Evolutionary conservation across 1,140 invertebrate species (phyloP).

Genomic region (Phthorimaea operculella): DNA sequence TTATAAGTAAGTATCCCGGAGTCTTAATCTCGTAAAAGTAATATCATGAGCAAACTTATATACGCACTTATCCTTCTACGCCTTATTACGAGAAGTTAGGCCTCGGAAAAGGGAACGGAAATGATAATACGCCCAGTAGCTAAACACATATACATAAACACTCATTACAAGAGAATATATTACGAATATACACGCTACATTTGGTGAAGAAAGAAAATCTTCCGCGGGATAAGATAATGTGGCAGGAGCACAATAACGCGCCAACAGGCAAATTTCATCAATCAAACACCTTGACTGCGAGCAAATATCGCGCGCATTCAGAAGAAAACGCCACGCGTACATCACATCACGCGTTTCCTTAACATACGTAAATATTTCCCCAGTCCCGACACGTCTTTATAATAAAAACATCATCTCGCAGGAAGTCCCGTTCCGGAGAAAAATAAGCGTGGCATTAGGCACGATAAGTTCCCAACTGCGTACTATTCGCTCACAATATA

Average conservation of each 20-base stretch:
- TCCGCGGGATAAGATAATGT: background rate
- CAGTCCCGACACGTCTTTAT: slow-evolving; percentile 46
- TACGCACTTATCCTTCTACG: background rate
- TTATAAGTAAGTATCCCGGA: background rate
- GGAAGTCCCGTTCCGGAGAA: slow-evolving; percentile 26
- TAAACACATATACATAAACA: background rate
- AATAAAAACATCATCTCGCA: slow-evolving; percentile 58
- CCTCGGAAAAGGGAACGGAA: background rate
- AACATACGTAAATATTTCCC: slow-evolving; percentile 47
- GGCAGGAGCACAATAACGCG: background rate
- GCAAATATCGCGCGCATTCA: slow-evolving; percentile 31
- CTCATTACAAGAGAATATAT: background rate
- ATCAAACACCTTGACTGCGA: slow-evolving; percentile 18
- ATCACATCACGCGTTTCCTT: slow-evolving; percentile 32
- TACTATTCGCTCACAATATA: slow-evolving; percentile 44
- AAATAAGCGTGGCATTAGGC: slow-evolving; percentile 49
- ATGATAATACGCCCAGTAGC: background rate
- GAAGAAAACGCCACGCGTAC: slow-evolving; percentile 32
- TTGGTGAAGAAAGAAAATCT: background rate
- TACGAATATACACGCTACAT: background rate
- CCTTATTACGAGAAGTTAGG: background rate
- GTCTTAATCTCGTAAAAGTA: background rate
- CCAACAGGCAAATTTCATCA: slow-evolving; percentile 12
- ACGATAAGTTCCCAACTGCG: slow-evolving; percentile 51
- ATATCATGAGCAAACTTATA: slow-evolving; percentile 4